Conservation (phyloP, 1,140 invertebrate species). For the Drosophila insularis region DNA sequence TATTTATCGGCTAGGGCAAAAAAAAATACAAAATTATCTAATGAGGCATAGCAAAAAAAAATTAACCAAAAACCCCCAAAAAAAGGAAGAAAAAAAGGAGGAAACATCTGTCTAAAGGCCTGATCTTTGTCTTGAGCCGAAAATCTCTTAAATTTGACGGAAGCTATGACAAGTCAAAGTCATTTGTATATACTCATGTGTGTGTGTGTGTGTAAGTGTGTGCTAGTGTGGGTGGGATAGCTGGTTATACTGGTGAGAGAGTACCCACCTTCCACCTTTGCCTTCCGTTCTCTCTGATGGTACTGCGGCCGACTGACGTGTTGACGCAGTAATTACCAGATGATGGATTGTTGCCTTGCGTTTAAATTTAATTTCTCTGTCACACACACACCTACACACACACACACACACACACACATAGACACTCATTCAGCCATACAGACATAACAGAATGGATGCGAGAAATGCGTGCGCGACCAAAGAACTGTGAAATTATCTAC, state of each 20-base stretch:
- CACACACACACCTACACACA: constrained; percentile 22
- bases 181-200: constrained; percentile 46
- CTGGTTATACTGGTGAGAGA: constrained; percentile 1
- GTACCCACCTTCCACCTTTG: constrained; percentile 9
- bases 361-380: constrained; percentile 80
- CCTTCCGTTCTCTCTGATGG: constrained; percentile 10
- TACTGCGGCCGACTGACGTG: constrained; percentile 57
- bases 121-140: constrained; percentile 38
- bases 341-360: constrained; percentile 80
- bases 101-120: constrained; percentile 7
- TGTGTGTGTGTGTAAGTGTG: constrained; percentile 18
- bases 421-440: neutral
- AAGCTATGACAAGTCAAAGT: constrained; percentile 78
- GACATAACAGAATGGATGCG: constrained; percentile 59
- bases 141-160: constrained; percentile 74
- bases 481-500: constrained; percentile 78
- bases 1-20: constrained; percentile 59
- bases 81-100: neutral
- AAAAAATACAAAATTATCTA: constrained; percentile 16
- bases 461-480: constrained; percentile 75
- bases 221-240: constrained; percentile 34
- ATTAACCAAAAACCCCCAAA: neutral
- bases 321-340: constrained; percentile 80
- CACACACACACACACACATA: neutral
- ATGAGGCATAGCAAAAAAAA: neutral